These are phyloP conservation scores for Lasioglossum marginatum DNA, from an alignment of 2,888 invertebrate species.

Conservation along the genomic window DNA sequence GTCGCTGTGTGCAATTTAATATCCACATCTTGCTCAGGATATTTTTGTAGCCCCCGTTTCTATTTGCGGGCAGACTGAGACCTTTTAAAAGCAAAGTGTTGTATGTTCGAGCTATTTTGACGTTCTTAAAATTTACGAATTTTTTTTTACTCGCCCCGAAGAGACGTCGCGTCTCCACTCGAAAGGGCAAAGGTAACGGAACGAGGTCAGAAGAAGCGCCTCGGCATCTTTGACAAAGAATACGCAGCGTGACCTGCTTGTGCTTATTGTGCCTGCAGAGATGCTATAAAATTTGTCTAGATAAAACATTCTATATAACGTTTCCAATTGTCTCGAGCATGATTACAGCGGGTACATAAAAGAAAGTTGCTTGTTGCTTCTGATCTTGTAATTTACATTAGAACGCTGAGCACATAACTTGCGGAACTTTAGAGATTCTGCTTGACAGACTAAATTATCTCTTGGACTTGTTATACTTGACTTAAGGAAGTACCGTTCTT, in stretches of 20 bases:
- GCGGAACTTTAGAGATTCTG: not conserved
- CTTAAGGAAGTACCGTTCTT: not conserved
- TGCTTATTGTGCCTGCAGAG: not conserved
- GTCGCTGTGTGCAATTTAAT: not conserved
- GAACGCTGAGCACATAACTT: not conserved
- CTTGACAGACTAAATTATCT: not conserved
- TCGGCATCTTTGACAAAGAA: not conserved
- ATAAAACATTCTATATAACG: not conserved
- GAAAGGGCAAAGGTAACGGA: conserved; percentile 2
- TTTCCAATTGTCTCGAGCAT: not conserved
- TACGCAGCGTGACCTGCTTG: not conserved
- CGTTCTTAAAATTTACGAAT: not conserved
- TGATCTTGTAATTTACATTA: not conserved
- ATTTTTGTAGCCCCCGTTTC: not conserved
- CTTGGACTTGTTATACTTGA: not conserved
- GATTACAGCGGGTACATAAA: not conserved
- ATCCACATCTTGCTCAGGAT: not conserved
- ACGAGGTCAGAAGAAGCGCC: not conserved
- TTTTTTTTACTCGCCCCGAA: not conserved
- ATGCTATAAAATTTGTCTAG: not conserved
- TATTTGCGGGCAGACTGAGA: not conserved
- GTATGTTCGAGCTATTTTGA: not conserved
- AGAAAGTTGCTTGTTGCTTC: not conserved
- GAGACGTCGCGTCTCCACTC: not conserved
- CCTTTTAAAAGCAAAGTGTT: not conserved